Base-by-base conservation (phyloP, 1,140 invertebrate genomes). In the Aplysia californica region DNA sequence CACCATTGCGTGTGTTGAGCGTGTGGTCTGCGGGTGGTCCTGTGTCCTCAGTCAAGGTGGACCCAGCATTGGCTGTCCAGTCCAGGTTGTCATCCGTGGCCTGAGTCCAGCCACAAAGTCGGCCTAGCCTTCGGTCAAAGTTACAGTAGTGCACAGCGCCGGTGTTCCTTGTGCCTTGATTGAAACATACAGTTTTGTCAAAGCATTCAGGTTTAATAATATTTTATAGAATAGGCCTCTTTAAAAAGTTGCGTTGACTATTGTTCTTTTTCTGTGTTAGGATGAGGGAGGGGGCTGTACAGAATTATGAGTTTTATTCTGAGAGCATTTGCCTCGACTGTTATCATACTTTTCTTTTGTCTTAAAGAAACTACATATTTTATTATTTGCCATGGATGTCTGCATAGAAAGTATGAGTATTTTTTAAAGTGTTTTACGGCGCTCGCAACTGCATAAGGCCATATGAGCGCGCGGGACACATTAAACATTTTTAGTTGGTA, bases 11-110 rank as follows among this genome's bases (percentile, higher is more conserved):
- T 61, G 83, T 80, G n/a, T 65, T 39, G 1, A 50, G n/a, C 0
- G 85, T 87, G 75, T 87, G 87, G 79, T 88, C 87, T 73, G 74
- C 36, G 39, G 67, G 58, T 2, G 86, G 84, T 38, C 87, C 87
- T 23, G 83, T 86, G 0, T 72, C 69, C 0, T 41, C 56, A n/a
- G 82, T 78, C 15, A 76, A 58, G 1, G 86, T 87, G 2, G 58
- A 36, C n/a, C 83, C 83, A n/a, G 65, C 77, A n/a, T 79, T 73
- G 56, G 76, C 70, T 44, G 78, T 79, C 86, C 86, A 87, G 77
- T 87, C 81, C 80, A 87, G 86, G 3, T 74, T 70, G 35, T 87
- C 86, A 66, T 83, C 75, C 39, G 44, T 74, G 44, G 72, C 78
- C 73, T 87, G 84, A 23, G 72, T 80, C 85, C 85, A 86, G 10